phyloP scores from a whole-genome alignment of 2,113 vertebrate species.

The Axis porcinus region DNA sequence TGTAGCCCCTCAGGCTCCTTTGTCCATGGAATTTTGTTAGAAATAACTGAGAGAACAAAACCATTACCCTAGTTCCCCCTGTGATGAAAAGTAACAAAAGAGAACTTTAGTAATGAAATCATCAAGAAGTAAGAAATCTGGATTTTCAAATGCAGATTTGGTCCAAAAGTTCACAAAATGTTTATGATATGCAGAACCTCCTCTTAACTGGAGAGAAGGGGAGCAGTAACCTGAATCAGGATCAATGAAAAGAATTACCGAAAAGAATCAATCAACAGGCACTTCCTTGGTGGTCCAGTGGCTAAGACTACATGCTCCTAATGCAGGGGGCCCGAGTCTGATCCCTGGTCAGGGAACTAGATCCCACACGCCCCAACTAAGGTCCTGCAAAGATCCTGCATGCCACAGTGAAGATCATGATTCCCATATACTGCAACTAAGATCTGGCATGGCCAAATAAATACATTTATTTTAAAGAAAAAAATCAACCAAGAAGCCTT shows the following conservation, averaged over 20 bases:
- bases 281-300: not conserved
- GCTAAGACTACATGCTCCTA: not conserved
- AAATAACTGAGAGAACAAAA: not conserved
- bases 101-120: not conserved
- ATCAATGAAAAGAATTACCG: not conserved
- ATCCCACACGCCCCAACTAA: not conserved
- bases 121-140: not conserved
- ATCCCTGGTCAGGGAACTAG: not conserved
- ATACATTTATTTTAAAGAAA: not conserved
- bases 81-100: not conserved
- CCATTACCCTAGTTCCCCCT: not conserved
- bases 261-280: not conserved
- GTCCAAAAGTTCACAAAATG: not conserved
- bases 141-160: not conserved
- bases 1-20: not conserved
- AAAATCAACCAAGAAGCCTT: not conserved
- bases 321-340: accelerated
- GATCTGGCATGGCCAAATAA: not conserved
- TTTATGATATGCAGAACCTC: not conserved
- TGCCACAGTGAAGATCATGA: not conserved
- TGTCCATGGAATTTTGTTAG: not conserved
- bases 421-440: not conserved
- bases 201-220: not conserved
- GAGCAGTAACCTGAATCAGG: not conserved
- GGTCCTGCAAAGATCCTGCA: not conserved